Evolutionary conservation across 92 coral and sea anemone genomes (phyloP), one percentile per base, ranked within the genome.

Genomic region (Montipora capitata): DNA sequence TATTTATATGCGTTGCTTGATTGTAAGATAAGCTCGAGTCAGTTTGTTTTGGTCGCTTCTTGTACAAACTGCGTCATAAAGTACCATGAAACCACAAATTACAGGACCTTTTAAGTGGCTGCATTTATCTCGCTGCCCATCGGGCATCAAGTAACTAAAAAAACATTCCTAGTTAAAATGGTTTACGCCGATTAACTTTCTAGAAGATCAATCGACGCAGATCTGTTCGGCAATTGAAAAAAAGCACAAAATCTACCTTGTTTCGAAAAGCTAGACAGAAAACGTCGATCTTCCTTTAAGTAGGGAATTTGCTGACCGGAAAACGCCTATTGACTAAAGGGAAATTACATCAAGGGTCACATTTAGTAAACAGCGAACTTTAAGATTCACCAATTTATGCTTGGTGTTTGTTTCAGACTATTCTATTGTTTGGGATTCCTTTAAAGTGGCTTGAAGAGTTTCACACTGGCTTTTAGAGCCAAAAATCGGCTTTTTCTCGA

Each of bases 51-150:
- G 16, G 69, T 17, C 13, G 42, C 51, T 54, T 54, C 35, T 49
- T 71, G 56, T 11, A 42, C 40, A 17, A 27, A 3, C 45, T 43
- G 72, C 62, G 87, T 72, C 79, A 12, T 20, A 45, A 83, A 43
- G 68, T 27, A 83, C 72, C 79, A 42, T 79, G 59, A 74, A 83
- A 83, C 58, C 87, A 73, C 87, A 72, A 83, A 83, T 83, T 83
- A 72, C 44, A 43, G 7, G 18, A 72, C 57, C 71, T 52, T 38
- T 80, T 39, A 80, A 80, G 76, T 48, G 51, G 18, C 48, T 80
- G 41, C 4, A 44, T 66, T 18, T 51, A 56, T 14, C 45, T 81
- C 40, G 17, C 40, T 5, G 40, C 85, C 68, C 56, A 2, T 59
- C 40, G 70, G 10, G 66, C 51, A 67, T 73, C 51, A 44, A 72